A percentile compares a stretch with the other conserved stretches of the same genome.
phyloP scores from a whole-genome alignment of 2,888 invertebrate species.

The Dryomyza anilis region DNA sequence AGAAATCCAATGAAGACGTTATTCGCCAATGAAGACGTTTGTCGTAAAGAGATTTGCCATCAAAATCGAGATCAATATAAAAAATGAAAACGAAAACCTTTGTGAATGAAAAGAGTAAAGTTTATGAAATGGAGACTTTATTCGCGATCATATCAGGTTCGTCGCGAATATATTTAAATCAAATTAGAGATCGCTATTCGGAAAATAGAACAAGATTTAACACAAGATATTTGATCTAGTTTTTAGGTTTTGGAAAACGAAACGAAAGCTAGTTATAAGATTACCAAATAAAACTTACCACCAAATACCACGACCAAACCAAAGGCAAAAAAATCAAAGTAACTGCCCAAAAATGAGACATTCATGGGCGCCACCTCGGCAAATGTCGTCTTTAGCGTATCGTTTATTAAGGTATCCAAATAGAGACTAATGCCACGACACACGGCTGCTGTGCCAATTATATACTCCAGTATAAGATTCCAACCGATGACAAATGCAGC shows the following conservation, averaged over 20 bases:
- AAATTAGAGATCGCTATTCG: too few species aligned
- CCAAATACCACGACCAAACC: conserved; percentile 70
- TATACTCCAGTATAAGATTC: conserved; percentile 85
- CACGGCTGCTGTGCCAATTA: conserved; percentile 76
- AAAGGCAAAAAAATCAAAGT: conserved; percentile 78
- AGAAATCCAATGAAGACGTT: background rate
- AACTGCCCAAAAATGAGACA: conserved; percentile 66
- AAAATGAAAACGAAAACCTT: too few species aligned
- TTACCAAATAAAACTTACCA: conserved; percentile 61
- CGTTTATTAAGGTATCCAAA: conserved; percentile 70
- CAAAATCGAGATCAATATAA: too few species aligned
- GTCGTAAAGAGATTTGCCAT: too few species aligned
- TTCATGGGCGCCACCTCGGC: conserved; percentile 67
- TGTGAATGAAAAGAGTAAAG: background rate
- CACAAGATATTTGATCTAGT: too few species aligned
- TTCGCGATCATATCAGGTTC: too few species aligned
- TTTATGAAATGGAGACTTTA: background rate
- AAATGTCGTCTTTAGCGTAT: conserved; percentile 70
- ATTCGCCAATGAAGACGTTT: too few species aligned
- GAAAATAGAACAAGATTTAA: too few species aligned
- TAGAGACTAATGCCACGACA: conserved; percentile 78
- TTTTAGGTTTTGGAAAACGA: background rate
- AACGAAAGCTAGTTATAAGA: background rate
- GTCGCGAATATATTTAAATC: too few species aligned
- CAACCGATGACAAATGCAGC: conserved; percentile 89